phyloP scores from a whole-genome alignment of 2,888 invertebrate species.

The Dryococelus australis region DNA sequence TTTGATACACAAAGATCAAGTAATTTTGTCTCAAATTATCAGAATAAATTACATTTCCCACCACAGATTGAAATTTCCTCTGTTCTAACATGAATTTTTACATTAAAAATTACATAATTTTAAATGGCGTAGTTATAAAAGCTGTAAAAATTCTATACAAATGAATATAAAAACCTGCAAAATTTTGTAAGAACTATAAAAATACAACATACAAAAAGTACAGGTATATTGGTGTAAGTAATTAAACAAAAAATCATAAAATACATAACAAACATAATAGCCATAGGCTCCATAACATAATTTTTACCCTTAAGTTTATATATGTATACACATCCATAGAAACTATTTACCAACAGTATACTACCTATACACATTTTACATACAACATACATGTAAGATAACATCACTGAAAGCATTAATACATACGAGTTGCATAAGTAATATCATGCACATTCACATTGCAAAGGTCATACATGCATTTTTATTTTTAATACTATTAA shows the following conservation, averaged over 20 bases:
- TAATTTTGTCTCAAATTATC: too few species aligned
- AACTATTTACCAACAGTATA: neutral
- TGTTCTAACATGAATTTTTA: too few species aligned
- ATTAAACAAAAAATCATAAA: neutral
- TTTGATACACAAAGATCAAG: too few species aligned
- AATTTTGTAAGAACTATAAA: neutral
- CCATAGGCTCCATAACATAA: neutral
- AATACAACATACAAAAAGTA: neutral
- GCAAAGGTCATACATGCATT: neutral
- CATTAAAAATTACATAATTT: neutral
- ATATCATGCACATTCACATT: neutral
- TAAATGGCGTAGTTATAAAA: neutral
- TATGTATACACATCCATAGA: neutral
- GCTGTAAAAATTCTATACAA: neutral
- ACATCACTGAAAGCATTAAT: neutral
- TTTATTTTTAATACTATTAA: neutral
- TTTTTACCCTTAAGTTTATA: neutral
- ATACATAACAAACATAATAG: neutral
- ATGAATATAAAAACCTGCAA: neutral
- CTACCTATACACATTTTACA: neutral
- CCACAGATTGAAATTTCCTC: too few species aligned
- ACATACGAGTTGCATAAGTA: neutral
- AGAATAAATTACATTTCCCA: too few species aligned
- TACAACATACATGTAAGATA: neutral
- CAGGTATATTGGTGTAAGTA: neutral